phyloP scores from a whole-genome alignment of 2,888 invertebrate genomes.

The Himalopsyche japonica region DNA sequence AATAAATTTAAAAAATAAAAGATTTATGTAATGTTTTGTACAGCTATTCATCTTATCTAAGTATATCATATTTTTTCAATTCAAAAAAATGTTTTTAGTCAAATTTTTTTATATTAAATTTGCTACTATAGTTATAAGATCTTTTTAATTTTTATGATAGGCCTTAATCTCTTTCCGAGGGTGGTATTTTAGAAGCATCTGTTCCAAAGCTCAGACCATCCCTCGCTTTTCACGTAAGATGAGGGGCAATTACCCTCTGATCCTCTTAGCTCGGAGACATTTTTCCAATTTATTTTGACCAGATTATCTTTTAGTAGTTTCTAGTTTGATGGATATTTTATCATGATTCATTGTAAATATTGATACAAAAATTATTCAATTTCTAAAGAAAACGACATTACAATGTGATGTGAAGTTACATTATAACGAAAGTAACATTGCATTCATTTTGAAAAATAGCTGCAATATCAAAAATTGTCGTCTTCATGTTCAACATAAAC shows the following conservation, averaged over 20 bases:
- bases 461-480: no score
- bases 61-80: no score
- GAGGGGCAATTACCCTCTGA: slow-evolving; percentile 15
- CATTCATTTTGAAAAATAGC: no score
- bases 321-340: neutral
- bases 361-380: neutral
- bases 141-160: neutral
- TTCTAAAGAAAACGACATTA: no score
- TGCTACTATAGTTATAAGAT: neutral
- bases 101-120: no score
- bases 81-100: no score
- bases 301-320: slow-evolving; percentile 12
- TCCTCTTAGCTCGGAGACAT: slow-evolving; percentile 13
- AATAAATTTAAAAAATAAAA: no score
- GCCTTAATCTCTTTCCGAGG: neutral
- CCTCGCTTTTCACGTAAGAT: neutral
- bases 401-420: no score
- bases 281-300: slow-evolving; percentile 18
- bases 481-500: no score
- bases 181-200: neutral
- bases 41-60: no score
- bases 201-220: neutral
- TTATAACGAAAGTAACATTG: no score
- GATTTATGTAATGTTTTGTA: no score
- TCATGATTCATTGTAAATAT: neutral